These are phyloP conservation scores for Trachelus troglodyta DNA, from an alignment of 2,888 invertebrate genomes.

Conservation along the genomic window DNA sequence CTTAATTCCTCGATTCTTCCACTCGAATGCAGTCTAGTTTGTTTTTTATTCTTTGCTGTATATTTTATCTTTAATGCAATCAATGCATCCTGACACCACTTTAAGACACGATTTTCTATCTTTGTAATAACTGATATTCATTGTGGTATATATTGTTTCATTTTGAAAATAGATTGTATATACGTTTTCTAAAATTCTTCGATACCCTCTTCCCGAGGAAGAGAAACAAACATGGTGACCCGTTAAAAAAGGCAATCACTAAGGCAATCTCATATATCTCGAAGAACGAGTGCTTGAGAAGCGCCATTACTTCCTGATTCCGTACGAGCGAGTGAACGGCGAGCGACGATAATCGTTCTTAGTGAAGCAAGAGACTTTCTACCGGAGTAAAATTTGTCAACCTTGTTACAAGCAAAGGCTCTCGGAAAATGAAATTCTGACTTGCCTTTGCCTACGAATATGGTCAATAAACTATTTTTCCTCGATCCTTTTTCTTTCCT, in stretches of 20 bases:
- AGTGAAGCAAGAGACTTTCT: background rate
- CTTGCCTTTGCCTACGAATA: background rate
- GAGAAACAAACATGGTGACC: background rate
- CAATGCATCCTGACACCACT: background rate
- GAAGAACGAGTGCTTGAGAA: background rate
- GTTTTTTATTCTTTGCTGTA: background rate
- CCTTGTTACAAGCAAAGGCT: background rate
- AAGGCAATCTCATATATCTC: background rate
- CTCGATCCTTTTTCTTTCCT: background rate
- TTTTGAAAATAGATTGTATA: background rate
- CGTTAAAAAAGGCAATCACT: background rate
- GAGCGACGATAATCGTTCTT: background rate
- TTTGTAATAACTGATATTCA: background rate
- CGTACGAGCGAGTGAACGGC: background rate
- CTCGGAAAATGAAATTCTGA: background rate
- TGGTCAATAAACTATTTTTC: background rate
- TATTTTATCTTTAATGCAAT: background rate
- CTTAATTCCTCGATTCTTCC: slow-evolving; percentile 40
- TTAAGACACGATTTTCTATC: background rate
- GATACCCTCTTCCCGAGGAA: background rate
- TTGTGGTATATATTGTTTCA: background rate
- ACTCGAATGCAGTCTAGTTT: background rate
- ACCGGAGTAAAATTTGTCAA: background rate
- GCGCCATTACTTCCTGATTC: background rate
- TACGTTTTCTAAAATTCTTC: background rate